Evolutionary conservation across 2,888 invertebrate genomes (phyloP).

Genomic region (Catocala nupta): DNA sequence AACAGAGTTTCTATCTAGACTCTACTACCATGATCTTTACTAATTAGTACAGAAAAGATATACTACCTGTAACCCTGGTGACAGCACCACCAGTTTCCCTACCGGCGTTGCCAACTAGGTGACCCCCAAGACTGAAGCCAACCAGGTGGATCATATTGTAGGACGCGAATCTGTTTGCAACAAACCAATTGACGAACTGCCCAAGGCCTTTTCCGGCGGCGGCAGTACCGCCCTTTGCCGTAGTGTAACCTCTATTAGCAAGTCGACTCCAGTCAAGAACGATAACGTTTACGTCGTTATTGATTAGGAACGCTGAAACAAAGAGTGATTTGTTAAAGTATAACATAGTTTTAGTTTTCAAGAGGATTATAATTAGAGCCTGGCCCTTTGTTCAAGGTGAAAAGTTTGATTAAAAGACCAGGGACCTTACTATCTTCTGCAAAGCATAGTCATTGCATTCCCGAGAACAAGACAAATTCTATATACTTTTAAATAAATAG

Average conservation of each 20-base stretch:
- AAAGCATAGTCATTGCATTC: no score
- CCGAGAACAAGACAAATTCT: no score
- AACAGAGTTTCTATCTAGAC: no score
- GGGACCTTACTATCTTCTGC: no score
- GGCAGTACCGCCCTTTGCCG: conserved; percentile 71
- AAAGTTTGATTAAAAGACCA: no score
- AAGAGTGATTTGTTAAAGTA: background rate
- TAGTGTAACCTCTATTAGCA: conserved; percentile 58
- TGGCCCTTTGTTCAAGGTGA: no score
- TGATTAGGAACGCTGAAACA: conserved; percentile 24
- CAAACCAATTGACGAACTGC: conserved; percentile 67
- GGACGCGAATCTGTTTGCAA: conserved; percentile 62
- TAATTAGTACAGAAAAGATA: no score
- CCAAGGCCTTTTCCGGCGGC: conserved; percentile 74
- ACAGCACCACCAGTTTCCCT: conserved; percentile 65
- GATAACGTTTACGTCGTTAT: conserved; percentile 37
- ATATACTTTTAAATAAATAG: no score
- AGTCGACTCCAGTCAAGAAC: conserved; percentile 71
- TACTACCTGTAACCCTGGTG: conserved; percentile 72
- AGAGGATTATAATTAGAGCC: no score
- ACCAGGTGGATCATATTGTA: conserved; percentile 72
- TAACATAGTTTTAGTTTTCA: background rate
- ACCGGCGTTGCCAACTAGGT: conserved; percentile 77
- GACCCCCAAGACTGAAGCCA: conserved; percentile 84
- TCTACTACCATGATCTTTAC: no score